A percentile compares a stretch with the other conserved stretches of the same genome.
phyloP scores from a whole-genome alignment of 1,140 invertebrate species.

The Hestina assimilis region DNA sequence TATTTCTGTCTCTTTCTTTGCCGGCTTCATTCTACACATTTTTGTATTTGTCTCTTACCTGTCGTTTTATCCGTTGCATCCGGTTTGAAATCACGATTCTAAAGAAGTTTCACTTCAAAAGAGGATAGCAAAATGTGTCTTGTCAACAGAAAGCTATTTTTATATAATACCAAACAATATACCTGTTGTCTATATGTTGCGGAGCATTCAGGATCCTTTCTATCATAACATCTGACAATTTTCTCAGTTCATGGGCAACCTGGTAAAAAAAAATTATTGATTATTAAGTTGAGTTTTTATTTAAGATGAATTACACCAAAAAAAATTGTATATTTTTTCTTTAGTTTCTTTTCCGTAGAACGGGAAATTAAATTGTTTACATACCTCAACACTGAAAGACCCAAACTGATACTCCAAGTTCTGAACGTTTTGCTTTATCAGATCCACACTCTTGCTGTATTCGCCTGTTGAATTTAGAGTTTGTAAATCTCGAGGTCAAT shows the following conservation, averaged over 20 bases:
- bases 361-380: constrained; percentile 8
- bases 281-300: no score
- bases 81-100: no score
- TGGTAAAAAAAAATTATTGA: constrained; percentile 23
- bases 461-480: constrained; percentile 60
- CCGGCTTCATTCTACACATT: no score
- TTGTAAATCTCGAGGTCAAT: not conserved
- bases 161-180: not conserved
- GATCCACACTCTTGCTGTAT: constrained; percentile 58
- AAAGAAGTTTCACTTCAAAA: no score
- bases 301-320: no score
- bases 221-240: constrained; percentile 53
- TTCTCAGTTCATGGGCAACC: constrained; percentile 55
- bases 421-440: constrained; percentile 69
- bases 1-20: no score
- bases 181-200: constrained; percentile 52
- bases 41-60: no score
- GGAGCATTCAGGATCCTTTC: constrained; percentile 48
- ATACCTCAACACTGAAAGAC: constrained; percentile 68
- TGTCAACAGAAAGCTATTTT: not conserved
- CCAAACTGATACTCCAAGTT: constrained; percentile 69
- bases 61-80: no score
- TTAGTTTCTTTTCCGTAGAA: no score
- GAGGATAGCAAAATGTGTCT: no score
- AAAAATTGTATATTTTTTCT: constrained; percentile 6